A percentile compares a stretch with the other conserved stretches of the same genome.
phyloP scores from a whole-genome alignment of 1,140 invertebrate species.

The Thaumatotibia leucotreta region DNA sequence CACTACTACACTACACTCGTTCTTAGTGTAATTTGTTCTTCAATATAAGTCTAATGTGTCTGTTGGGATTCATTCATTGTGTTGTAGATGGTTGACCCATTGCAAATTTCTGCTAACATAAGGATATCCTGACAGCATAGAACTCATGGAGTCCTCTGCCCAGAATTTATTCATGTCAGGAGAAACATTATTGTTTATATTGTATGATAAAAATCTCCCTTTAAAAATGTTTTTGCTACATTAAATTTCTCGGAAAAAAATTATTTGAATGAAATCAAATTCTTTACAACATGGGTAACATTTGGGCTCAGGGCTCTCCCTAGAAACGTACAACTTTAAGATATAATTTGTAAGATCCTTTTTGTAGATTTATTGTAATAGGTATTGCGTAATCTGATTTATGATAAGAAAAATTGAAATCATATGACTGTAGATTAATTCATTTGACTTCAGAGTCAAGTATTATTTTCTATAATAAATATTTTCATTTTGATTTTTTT shows the following conservation, averaged over 20 bases:
- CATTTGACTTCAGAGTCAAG: slow-evolving; percentile 58
- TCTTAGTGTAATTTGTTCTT: slow-evolving; percentile 72
- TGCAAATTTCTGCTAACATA: slow-evolving; percentile 33
- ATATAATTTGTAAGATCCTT: slow-evolving; percentile 71
- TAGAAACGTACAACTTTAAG: slow-evolving; percentile 72
- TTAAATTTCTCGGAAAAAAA: slow-evolving; percentile 50
- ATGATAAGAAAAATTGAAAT: slow-evolving; percentile 55
- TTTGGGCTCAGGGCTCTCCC: slow-evolving; percentile 60
- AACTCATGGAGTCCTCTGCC: slow-evolving; percentile 54
- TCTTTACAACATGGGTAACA: slow-evolving; percentile 55
- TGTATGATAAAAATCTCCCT: slow-evolving; percentile 5
- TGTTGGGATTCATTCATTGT: slow-evolving; percentile 34
- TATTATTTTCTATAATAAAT: slow-evolving; percentile 75
- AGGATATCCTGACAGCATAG: slow-evolving; percentile 67
- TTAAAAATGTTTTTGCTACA: slow-evolving; percentile 29
- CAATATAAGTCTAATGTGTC: slow-evolving; percentile 56
- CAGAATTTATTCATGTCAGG: slow-evolving; percentile 66
- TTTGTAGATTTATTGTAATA: slow-evolving; percentile 70
- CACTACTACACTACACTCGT: slow-evolving; percentile 44
- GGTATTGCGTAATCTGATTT: slow-evolving; percentile 74
- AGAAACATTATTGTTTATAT: slow-evolving; percentile 3
- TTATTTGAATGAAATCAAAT: slow-evolving; percentile 36
- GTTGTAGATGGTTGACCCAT: slow-evolving; percentile 40
- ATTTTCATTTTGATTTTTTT: slow-evolving; percentile 55
- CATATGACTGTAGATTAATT: slow-evolving; percentile 61